phyloP scores from a whole-genome alignment of 2,797 vertebrate species.

The Danio tinwini region DNA sequence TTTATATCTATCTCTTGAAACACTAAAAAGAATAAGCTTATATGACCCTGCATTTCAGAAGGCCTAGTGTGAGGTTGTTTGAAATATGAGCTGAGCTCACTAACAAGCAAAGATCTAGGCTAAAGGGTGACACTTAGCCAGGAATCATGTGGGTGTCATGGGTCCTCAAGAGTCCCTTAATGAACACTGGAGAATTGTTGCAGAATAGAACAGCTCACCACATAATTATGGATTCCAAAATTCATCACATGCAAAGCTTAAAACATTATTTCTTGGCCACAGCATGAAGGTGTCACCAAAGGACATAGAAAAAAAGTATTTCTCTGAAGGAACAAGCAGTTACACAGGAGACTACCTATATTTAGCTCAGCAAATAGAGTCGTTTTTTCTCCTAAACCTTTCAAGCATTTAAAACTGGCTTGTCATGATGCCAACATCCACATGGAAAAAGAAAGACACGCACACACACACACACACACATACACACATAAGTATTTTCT shows the following conservation, averaged over 20 bases:
- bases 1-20: background rate
- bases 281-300: background rate
- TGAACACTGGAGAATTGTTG: slow-evolving; percentile 1
- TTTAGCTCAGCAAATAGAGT: background rate
- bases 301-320: background rate
- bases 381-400: background rate
- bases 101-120: slow-evolving; percentile 35
- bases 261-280: slow-evolving; percentile 6
- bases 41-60: background rate
- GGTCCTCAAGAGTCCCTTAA: background rate
- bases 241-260: background rate
- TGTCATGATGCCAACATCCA: background rate
- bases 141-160: slow-evolving; percentile 26
- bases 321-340: background rate
- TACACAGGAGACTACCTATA: background rate
- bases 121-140: slow-evolving; percentile 26
- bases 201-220: slow-evolving; percentile 11
- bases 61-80: slow-evolving; percentile 15
- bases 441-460: background rate
- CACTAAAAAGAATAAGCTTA: background rate
- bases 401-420: background rate
- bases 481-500: too few relatives aligned
- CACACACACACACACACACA: too few relatives aligned
- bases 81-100: slow-evolving; percentile 7
- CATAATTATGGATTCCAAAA: slow-evolving; percentile 10